phyloP scores from a whole-genome alignment of 92 coral and sea anemone species.

The Chrysogorgia sp. region DNA sequence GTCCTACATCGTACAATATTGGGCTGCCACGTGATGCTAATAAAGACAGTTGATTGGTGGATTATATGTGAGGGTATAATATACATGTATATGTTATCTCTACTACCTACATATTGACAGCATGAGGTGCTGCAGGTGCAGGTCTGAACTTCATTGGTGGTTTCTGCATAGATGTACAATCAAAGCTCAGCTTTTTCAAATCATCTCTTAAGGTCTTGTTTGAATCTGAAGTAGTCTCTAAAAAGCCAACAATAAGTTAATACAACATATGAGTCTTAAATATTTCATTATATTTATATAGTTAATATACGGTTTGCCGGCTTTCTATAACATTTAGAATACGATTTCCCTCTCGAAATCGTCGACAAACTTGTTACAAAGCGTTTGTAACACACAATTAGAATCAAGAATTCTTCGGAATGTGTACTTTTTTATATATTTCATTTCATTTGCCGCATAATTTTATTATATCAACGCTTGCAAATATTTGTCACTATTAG shows the following conservation, averaged over 20 bases:
- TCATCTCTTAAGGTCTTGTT: constrained; percentile 11
- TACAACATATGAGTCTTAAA: not conserved
- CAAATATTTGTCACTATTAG: too few relatives aligned
- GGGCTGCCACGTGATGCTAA: too few relatives aligned
- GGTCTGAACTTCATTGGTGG: not conserved
- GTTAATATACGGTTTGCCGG: not conserved
- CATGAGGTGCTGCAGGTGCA: not conserved
- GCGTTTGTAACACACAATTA: too few relatives aligned
- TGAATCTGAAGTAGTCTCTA: constrained; percentile 2
- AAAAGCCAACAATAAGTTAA: too few relatives aligned
- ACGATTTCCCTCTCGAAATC: too few relatives aligned
- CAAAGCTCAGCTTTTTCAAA: constrained; percentile 35
- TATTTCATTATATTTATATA: not conserved
- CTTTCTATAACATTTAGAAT: too few relatives aligned
- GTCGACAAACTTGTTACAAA: too few relatives aligned
- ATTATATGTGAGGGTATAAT: not conserved
- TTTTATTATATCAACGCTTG: too few relatives aligned
- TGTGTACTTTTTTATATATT: too few relatives aligned
- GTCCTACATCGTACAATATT: too few relatives aligned
- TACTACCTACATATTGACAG: constrained; percentile 33
- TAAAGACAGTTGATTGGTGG: not conserved
- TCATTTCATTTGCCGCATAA: too few relatives aligned
- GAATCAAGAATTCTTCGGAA: too few relatives aligned
- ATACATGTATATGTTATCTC: not conserved
- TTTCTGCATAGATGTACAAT: not conserved